Conservation (phyloP, 2,888 invertebrate species). For the Mesochorus sp. region DNA sequence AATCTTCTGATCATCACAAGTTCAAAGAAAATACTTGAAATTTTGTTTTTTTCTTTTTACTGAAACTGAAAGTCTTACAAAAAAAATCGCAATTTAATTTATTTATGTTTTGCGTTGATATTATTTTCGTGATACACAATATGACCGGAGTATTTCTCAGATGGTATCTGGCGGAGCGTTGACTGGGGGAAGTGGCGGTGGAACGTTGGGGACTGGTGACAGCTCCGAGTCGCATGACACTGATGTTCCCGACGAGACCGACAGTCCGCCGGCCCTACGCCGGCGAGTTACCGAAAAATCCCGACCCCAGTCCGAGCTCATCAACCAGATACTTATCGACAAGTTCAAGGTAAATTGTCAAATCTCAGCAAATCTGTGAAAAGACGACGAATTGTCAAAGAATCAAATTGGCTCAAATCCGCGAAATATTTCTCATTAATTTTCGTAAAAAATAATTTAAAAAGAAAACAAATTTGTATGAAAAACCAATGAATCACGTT, state of each 20-base stretch:
- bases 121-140: neutral
- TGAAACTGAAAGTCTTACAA: too few relatives aligned
- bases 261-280: constrained; percentile 84
- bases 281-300: constrained; percentile 82
- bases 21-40: too few relatives aligned
- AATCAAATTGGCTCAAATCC: too few relatives aligned
- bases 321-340: constrained; percentile 85
- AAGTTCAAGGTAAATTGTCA: constrained; percentile 83
- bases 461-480: too few relatives aligned
- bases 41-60: too few relatives aligned
- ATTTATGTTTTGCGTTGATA: too few relatives aligned
- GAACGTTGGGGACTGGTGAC: constrained; percentile 82
- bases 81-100: too few relatives aligned
- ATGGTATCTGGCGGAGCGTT: constrained; percentile 83
- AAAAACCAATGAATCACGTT: too few relatives aligned
- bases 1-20: too few relatives aligned
- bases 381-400: neutral
- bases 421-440: too few relatives aligned
- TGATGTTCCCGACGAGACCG: constrained; percentile 83
- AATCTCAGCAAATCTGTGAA: too few relatives aligned
- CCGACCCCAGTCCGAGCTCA: constrained; percentile 85
- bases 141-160: constrained; percentile 73
- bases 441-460: too few relatives aligned
- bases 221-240: constrained; percentile 85
- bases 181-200: constrained; percentile 80